A percentile compares a stretch with the other conserved stretches of the same genome.
phyloP scores from a whole-genome alignment of 2,888 invertebrate genomes.

The Diaprepes abbreviatus region DNA sequence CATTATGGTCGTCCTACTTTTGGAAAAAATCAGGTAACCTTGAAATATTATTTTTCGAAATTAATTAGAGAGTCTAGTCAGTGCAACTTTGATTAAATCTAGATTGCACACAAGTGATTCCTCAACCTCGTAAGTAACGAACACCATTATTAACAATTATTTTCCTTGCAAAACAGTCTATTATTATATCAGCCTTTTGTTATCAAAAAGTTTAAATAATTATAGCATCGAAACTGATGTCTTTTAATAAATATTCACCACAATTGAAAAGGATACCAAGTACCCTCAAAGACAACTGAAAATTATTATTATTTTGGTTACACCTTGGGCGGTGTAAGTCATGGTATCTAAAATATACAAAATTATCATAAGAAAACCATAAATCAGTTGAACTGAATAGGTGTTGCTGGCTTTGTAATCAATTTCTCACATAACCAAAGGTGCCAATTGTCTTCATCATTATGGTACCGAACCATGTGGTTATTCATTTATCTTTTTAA shows the following conservation, averaged over 20 bases:
- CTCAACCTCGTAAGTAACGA: too few relatives aligned
- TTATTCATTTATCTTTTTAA: conserved; percentile 49
- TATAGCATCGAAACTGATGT: not conserved
- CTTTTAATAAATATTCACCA: not conserved
- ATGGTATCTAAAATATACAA: conserved; percentile 60
- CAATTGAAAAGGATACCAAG: conserved; percentile 1
- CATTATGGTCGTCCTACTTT: too few relatives aligned
- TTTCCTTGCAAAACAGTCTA: too few relatives aligned
- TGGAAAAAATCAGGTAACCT: too few relatives aligned
- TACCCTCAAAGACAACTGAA: conserved; percentile 1
- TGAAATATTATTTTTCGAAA: too few relatives aligned
- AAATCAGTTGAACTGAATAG: conserved; percentile 56
- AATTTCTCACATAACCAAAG: conserved; percentile 61
- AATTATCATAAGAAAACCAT: conserved; percentile 59
- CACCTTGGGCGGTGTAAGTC: conserved; percentile 50
- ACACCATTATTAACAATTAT: too few relatives aligned
- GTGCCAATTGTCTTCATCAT: conserved; percentile 50
- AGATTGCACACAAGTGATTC: too few relatives aligned
- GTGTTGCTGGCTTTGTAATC: conserved; percentile 62
- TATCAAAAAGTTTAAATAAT: too few relatives aligned
- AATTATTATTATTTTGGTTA: conserved; percentile 52
- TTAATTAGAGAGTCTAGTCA: too few relatives aligned
- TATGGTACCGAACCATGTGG: conserved; percentile 40
- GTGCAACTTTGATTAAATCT: too few relatives aligned
- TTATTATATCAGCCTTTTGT: too few relatives aligned